phyloP scores from a whole-genome alignment of 2,113 vertebrate genomes.

The Microcebus tavaratra region DNA sequence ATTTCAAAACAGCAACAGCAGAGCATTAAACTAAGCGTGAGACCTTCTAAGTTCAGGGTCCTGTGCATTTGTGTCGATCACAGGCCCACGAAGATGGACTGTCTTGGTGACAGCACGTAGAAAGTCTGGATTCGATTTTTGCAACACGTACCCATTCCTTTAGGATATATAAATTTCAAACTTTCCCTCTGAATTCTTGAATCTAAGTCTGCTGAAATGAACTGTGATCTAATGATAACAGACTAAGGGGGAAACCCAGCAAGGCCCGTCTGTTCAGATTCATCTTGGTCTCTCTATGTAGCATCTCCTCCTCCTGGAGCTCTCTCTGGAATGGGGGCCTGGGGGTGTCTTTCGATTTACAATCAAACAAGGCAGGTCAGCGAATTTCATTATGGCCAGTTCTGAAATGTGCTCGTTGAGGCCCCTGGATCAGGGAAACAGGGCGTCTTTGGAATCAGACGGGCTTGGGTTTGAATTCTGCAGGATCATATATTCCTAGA shows the following conservation, averaged over 20 bases:
- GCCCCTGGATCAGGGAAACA: accelerated
- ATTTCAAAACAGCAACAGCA: not conserved
- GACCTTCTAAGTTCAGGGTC: not conserved
- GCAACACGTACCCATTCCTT: not conserved
- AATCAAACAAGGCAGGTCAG: not conserved
- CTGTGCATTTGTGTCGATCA: accelerated
- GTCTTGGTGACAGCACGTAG: no score
- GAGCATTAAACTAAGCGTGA: not conserved
- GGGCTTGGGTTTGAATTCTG: not conserved
- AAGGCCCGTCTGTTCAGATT: not conserved
- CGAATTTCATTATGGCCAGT: not conserved
- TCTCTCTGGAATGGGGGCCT: not conserved
- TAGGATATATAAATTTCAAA: not conserved
- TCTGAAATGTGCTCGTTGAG: not conserved
- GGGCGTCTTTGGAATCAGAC: not conserved
- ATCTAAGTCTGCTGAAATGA: not conserved
- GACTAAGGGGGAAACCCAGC: not conserved
- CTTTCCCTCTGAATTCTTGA: not conserved
- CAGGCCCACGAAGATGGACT: accelerated
- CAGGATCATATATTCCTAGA: accelerated
- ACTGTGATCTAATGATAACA: not conserved
- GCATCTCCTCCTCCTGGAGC: not conserved
- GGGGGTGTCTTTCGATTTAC: not conserved
- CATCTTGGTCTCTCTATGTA: not conserved
- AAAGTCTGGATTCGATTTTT: not conserved